Percentiles rank a stretch among this genome's conserved stretches.
Conservation (phyloP, 2,888 invertebrate genomes). For the Aromia moschata region DNA sequence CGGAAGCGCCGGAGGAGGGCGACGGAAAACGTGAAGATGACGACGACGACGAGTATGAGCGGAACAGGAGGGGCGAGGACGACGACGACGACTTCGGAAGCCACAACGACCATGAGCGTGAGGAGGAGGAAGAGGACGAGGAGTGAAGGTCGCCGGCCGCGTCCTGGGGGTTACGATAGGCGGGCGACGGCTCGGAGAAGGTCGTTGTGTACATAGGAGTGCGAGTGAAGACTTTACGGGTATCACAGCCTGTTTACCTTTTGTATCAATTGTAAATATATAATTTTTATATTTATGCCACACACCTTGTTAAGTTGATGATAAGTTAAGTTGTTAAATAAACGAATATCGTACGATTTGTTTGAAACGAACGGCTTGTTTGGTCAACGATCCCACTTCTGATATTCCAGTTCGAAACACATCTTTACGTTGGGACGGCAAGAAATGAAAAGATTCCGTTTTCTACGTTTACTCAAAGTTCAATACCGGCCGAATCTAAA, state of each 20-base stretch:
- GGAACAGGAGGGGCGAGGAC: not conserved
- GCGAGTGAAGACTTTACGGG: not conserved
- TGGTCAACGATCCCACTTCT: too few species aligned
- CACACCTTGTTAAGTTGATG: not conserved
- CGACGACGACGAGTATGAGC: not conserved
- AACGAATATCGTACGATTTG: not conserved
- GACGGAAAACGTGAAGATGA: not conserved
- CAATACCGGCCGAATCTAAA: too few species aligned
- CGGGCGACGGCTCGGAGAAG: not conserved
- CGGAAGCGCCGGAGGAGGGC: not conserved
- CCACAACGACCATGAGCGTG: not conserved
- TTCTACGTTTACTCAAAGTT: too few species aligned
- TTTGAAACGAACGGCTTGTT: too few species aligned
- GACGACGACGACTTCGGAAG: not conserved
- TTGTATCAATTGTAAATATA: conserved; percentile 1
- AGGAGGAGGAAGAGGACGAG: conserved; percentile 2
- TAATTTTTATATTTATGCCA: conserved; percentile 2
- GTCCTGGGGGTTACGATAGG: not conserved
- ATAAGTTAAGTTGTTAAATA: too few species aligned
- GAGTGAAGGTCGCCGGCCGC: not conserved
- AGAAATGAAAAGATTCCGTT: too few species aligned
- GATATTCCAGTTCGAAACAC: too few species aligned
- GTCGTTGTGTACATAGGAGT: not conserved
- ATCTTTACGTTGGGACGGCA: too few species aligned
- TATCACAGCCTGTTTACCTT: not conserved